A percentile compares a stretch with the other conserved stretches of the same genome.
phyloP scores from a whole-genome alignment of 2,797 vertebrate species.

The Chiloscyllium punctatum region DNA sequence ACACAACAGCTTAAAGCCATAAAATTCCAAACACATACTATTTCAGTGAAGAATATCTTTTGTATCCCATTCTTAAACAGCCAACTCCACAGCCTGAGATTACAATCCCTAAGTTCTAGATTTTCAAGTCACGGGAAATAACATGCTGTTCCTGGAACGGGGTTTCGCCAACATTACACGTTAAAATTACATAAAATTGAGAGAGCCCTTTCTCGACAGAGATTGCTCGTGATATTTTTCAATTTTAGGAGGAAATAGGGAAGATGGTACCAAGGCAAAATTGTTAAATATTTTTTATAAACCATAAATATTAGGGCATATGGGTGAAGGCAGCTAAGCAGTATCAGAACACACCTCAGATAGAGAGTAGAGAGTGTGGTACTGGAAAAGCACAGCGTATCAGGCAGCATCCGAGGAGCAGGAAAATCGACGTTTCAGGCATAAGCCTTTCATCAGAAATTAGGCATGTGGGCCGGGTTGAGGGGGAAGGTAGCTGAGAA shows the following conservation, averaged over 20 bases:
- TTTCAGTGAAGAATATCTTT: not conserved
- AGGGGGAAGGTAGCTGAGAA: no score
- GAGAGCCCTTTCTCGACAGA: not conserved
- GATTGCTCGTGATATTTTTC: not conserved
- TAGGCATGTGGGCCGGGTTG: no score
- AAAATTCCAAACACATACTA: not conserved
- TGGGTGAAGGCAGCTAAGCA: not conserved
- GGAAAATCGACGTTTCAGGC: no score
- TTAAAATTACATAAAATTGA: not conserved
- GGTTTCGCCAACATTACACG: not conserved
- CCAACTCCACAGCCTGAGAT: not conserved
- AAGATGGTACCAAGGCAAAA: not conserved
- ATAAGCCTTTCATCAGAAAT: no score
- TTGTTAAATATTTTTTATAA: not conserved
- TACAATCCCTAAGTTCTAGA: not conserved
- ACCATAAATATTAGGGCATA: not conserved
- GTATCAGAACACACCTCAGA: not conserved
- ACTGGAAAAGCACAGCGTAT: no score
- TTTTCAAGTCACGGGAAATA: not conserved
- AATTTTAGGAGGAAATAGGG: not conserved
- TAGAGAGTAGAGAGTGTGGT: not conserved
- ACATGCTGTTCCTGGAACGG: not conserved
- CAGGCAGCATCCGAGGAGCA: no score
- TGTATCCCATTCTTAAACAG: not conserved
- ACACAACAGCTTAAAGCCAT: not conserved